Evolutionary conservation across 2,113 vertebrate genomes (phyloP).

Genomic region (Callaeas wilsoni): DNA sequence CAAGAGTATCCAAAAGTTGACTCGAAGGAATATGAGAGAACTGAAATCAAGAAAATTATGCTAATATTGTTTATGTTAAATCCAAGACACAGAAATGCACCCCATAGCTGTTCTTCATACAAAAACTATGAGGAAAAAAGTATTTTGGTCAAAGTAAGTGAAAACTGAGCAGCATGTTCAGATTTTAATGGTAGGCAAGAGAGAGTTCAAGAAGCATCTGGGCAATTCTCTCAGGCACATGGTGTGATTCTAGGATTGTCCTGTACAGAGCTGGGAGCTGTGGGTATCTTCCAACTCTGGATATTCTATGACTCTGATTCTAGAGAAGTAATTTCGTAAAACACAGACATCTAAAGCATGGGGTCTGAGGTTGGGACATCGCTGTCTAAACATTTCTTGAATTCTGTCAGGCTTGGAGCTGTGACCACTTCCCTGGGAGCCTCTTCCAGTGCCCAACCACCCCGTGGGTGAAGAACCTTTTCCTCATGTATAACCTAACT

Average conservation of each 20-base stretch:
- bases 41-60: not conserved
- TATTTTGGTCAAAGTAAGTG: not conserved
- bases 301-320: not conserved
- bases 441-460: not conserved
- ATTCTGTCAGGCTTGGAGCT: not conserved
- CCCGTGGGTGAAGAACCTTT: not conserved
- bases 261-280: not conserved
- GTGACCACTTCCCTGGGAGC: not conserved
- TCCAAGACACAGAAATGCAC: not conserved
- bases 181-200: not conserved
- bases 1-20: not conserved
- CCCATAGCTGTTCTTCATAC: not conserved
- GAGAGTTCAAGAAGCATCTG: not conserved
- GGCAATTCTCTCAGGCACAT: not conserved
- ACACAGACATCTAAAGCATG: not conserved
- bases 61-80: not conserved
- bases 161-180: not conserved
- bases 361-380: not conserved
- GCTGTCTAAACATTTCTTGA: not conserved
- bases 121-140: not conserved
- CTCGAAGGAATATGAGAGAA: not conserved
- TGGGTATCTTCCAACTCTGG: not conserved
- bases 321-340: not conserved
- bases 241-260: not conserved
- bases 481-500: fast-evolving